A percentile compares a stretch with the other conserved stretches of the same genome.
phyloP scores from a whole-genome alignment of 1,140 invertebrate species.

The Ridgeia piscesae region DNA sequence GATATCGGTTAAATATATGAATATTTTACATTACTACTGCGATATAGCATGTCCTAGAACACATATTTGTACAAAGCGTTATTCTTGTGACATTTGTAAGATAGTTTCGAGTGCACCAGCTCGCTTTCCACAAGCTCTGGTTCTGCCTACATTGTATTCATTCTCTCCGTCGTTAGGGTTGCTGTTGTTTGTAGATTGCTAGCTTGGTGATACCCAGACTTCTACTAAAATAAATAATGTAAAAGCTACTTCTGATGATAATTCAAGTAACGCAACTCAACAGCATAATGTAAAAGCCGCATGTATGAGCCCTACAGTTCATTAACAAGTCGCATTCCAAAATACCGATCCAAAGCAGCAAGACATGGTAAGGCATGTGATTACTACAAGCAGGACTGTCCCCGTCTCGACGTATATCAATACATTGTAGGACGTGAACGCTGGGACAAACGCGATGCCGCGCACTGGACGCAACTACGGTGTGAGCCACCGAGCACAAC shows the following conservation, averaged over 20 bases:
- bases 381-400: not conserved
- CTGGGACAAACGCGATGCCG: not conserved
- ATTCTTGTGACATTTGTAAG: too few species aligned
- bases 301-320: too few species aligned
- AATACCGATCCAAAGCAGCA: not conserved
- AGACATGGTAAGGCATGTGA: not conserved
- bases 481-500: not conserved
- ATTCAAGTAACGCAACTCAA: not conserved
- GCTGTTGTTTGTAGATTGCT: not conserved
- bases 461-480: not conserved
- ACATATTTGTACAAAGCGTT: too few species aligned
- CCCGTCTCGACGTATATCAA: not conserved
- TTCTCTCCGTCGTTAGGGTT: not conserved
- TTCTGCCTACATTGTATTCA: not conserved
- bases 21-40: too few species aligned
- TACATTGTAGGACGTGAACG: not conserved
- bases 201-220: not conserved
- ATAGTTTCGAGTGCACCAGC: too few species aligned
- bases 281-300: not conserved
- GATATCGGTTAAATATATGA: too few species aligned
- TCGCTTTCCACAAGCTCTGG: too few species aligned
- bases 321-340: not conserved
- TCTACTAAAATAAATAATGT: not conserved
- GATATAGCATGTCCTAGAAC: too few species aligned
- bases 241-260: not conserved